phyloP scores from a whole-genome alignment of 2,888 invertebrate genomes.

The Agelastica alni region DNA sequence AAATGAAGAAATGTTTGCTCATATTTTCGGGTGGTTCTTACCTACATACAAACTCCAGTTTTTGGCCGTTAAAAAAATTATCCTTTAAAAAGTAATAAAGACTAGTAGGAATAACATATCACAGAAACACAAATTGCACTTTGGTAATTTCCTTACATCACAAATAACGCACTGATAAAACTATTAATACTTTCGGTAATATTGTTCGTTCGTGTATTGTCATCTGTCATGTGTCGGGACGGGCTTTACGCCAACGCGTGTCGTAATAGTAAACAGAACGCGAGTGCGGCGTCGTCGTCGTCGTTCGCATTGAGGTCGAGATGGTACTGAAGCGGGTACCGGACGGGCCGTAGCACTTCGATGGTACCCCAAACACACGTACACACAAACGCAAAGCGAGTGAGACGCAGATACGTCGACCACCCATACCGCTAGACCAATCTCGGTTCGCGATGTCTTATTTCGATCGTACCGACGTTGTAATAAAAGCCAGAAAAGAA shows the following conservation, averaged over 20 bases:
- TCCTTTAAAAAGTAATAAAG: too few relatives aligned
- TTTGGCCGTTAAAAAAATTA: background rate
- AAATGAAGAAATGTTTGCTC: too few relatives aligned
- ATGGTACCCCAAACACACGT: constrained; percentile 24
- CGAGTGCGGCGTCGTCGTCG: constrained; percentile 41
- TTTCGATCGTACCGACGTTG: constrained; percentile 55
- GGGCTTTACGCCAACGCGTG: constrained; percentile 7
- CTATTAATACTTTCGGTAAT: background rate
- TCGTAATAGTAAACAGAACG: constrained; percentile 38
- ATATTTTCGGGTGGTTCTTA: too few relatives aligned
- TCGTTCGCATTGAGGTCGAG: constrained; percentile 23
- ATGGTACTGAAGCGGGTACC: constrained; percentile 47
- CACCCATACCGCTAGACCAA: constrained; percentile 59
- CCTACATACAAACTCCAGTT: constrained; percentile 4
- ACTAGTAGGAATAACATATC: too few relatives aligned
- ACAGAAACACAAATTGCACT: constrained; percentile 19
- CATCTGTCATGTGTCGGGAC: constrained; percentile 5
- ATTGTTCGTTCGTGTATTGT: constrained; percentile 8
- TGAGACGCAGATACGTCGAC: constrained; percentile 46
- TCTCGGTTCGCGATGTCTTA: constrained; percentile 58
- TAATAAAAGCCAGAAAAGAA: constrained; percentile 57
- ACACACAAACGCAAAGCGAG: too few relatives aligned
- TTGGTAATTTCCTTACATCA: constrained; percentile 11
- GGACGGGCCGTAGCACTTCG: constrained; percentile 11
- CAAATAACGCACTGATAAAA: constrained; percentile 5